Conservation (phyloP, 2,113 vertebrate genomes). For the Cinclus mexicanus region DNA sequence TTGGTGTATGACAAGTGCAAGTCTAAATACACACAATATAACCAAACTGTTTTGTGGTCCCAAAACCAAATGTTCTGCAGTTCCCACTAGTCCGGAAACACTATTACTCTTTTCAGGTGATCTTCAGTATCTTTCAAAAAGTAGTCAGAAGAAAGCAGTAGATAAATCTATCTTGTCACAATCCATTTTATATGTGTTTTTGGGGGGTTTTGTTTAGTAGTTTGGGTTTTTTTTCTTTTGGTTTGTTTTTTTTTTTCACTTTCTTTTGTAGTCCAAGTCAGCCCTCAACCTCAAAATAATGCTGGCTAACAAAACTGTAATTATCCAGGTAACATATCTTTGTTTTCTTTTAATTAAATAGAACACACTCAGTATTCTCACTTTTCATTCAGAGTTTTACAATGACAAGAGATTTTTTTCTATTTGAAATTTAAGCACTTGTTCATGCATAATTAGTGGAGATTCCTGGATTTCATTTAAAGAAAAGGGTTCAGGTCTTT, state of each 20-base stretch:
- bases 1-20: neutral
- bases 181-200: neutral
- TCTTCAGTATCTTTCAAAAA: neutral
- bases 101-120: neutral
- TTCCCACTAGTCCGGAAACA: neutral
- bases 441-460: neutral
- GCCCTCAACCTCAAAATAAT: neutral
- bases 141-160: neutral
- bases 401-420: neutral
- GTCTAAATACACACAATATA: neutral
- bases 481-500: neutral
- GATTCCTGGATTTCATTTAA: neutral
- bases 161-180: neutral
- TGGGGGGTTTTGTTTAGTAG: no score
- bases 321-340: neutral
- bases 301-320: neutral
- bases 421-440: neutral
- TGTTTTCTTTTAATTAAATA: neutral
- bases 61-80: fast-evolving
- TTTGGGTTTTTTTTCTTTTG: neutral
- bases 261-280: neutral
- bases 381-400: neutral
- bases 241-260: neutral
- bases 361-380: neutral
- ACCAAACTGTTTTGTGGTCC: neutral